Evolutionary conservation across 2,888 invertebrate genomes (phyloP).

Genomic region (Acanthosepion lycidas): DNA sequence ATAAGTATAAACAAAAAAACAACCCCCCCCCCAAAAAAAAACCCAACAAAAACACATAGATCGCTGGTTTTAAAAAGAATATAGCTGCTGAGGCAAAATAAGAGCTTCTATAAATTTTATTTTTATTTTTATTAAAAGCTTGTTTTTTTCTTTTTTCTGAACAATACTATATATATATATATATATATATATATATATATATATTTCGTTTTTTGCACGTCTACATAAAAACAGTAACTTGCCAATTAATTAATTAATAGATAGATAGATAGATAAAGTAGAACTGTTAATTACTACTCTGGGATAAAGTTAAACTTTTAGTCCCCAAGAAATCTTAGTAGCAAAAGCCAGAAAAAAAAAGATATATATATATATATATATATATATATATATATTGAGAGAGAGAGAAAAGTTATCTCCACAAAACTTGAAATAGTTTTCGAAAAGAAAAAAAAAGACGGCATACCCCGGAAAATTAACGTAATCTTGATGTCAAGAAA

Average conservation of each 20-base stretch:
- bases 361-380: too few relatives aligned
- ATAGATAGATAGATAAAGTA: neutral
- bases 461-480: neutral
- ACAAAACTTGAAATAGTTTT: neutral
- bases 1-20: neutral
- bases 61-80: neutral
- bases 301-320: too few relatives aligned
- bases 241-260: neutral
- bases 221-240: neutral
- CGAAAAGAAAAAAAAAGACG: neutral
- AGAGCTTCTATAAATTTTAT: neutral
- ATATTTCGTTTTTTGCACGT: too few relatives aligned
- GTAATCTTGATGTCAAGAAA: neutral
- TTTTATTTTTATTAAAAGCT: neutral
- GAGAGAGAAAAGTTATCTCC: neutral
- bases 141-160: neutral
- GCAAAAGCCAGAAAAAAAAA: neutral
- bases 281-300: too few relatives aligned
- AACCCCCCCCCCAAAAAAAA: too few relatives aligned
- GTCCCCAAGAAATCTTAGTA: neutral
- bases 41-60: neutral
- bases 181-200: neutral
- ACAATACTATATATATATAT: too few relatives aligned
- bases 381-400: neutral
- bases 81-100: neutral